phyloP scores from a whole-genome alignment of 2,113 vertebrate genomes.

The Cyrtonyx montezumae region DNA sequence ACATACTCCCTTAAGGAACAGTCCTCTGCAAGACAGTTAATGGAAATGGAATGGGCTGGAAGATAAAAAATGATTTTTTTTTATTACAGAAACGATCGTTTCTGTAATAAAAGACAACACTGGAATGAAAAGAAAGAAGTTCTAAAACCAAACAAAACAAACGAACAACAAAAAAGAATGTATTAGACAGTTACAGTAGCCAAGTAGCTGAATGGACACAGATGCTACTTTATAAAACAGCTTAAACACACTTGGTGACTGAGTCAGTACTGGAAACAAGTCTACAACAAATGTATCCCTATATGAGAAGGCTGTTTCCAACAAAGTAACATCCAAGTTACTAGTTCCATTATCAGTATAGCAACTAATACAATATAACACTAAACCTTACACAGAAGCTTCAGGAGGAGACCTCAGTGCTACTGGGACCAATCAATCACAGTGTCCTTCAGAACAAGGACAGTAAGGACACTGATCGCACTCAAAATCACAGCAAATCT shows the following conservation, averaged over 20 bases:
- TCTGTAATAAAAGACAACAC: neutral
- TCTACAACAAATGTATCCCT: neutral
- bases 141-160: neutral
- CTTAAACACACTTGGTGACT: neutral
- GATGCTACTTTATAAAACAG: neutral
- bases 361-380: neutral
- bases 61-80: accelerated
- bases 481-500: neutral
- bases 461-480: neutral
- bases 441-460: neutral
- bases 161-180: neutral
- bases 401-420: neutral
- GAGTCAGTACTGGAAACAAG: neutral
- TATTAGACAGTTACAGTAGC: neutral
- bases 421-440: neutral
- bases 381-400: neutral
- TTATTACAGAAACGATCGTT: too few species aligned
- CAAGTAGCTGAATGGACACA: neutral
- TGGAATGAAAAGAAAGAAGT: neutral
- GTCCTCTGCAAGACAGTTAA: neutral
- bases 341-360: neutral
- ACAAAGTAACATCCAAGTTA: neutral
- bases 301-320: neutral
- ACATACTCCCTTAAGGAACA: neutral
- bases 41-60: neutral